A percentile compares a stretch with the other conserved stretches of the same genome.
Conservation (phyloP, 2,113 vertebrate genomes). For the Pampusana beccarii region DNA sequence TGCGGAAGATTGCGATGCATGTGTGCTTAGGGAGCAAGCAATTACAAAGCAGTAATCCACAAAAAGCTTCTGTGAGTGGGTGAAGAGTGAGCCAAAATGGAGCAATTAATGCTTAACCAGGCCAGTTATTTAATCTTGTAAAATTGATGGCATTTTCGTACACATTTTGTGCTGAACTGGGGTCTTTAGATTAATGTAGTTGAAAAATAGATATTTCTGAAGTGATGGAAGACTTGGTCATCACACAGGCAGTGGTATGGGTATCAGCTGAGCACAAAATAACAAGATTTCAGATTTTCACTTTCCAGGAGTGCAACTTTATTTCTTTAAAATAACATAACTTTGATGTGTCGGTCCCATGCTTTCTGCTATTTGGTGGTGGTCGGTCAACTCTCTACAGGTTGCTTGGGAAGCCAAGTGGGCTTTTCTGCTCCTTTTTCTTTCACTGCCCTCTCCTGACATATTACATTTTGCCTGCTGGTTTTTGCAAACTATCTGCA, state of each 20-base stretch:
- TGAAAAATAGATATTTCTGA: not conserved
- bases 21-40: slow-evolving; percentile 19
- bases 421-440: not conserved
- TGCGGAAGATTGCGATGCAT: not conserved
- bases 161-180: not conserved
- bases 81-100: slow-evolving; percentile 49
- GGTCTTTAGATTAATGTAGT: not conserved
- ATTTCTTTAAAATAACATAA: not conserved
- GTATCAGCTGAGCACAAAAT: not conserved
- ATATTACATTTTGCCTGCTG: not conserved
- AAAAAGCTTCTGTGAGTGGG: slow-evolving; percentile 29
- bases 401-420: not conserved
- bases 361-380: not conserved
- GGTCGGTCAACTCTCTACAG: not conserved
- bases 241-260: not conserved
- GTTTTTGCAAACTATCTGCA: not conserved
- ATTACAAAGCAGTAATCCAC: slow-evolving; percentile 48
- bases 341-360: accelerated
- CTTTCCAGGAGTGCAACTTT: not conserved
- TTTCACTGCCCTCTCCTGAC: not conserved
- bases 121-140: slow-evolving; percentile 31
- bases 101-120: slow-evolving; percentile 53
- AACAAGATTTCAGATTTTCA: not conserved
- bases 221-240: slow-evolving; percentile 5
- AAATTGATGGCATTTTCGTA: slow-evolving; percentile 11